These are phyloP conservation scores for Odocoileus hemionus DNA, from an alignment of 2,113 vertebrate species.

Conservation along the genomic window DNA sequence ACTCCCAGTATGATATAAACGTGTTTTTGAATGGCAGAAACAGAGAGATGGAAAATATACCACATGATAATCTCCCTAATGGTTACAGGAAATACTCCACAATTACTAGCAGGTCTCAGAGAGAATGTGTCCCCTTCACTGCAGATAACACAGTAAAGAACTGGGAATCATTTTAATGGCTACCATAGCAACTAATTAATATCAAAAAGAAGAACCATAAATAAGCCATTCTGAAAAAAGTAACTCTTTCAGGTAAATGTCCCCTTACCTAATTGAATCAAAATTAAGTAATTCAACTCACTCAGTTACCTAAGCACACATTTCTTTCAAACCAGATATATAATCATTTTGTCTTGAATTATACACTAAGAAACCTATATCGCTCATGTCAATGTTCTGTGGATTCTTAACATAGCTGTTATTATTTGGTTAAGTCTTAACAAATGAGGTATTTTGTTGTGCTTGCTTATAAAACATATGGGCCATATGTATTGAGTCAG, in stretches of 20 bases:
- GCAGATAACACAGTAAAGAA: background rate
- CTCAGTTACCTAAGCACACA: background rate
- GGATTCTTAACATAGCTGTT: background rate
- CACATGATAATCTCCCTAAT: background rate
- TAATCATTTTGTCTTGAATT: background rate
- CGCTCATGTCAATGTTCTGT: background rate
- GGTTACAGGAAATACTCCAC: background rate
- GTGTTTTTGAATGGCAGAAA: background rate
- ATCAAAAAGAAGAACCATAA: background rate
- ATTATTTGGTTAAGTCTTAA: background rate
- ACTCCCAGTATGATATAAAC: background rate
- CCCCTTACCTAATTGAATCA: background rate
- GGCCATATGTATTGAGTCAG: background rate
- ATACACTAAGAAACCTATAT: background rate
- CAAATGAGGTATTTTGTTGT: background rate
- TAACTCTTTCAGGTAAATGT: background rate
- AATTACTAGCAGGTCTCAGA: background rate
- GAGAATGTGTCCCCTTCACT: background rate
- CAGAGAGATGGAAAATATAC: background rate
- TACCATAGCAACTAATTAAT: background rate
- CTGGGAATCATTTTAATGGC: background rate
- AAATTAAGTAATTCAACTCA: conserved; percentile 26
- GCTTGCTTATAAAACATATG: background rate
- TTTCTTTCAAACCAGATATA: background rate
- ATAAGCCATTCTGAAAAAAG: background rate